A percentile compares a stretch with the other conserved stretches of the same genome.
phyloP scores from a whole-genome alignment of 2,888 invertebrate genomes.

The Plagiodera versicolora region DNA sequence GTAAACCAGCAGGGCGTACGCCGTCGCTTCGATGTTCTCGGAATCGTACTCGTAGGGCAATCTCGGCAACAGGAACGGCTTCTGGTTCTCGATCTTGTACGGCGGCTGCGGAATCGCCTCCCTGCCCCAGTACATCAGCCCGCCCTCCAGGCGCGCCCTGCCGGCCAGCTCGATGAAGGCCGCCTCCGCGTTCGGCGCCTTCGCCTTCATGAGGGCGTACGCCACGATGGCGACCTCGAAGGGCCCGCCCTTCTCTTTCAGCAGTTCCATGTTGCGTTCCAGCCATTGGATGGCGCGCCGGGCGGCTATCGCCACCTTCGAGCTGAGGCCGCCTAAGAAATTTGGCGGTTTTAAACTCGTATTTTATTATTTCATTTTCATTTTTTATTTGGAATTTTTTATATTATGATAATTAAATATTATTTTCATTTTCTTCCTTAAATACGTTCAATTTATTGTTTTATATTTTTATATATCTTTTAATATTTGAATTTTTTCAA shows the following conservation, averaged over 20 bases:
- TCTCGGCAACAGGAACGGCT: constrained; percentile 85
- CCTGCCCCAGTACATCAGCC: constrained; percentile 84
- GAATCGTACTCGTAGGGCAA: constrained; percentile 87
- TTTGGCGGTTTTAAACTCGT: too few species aligned
- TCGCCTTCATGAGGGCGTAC: constrained; percentile 80
- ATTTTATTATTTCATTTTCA: too few species aligned
- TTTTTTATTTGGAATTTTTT: too few species aligned
- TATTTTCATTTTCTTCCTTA: too few species aligned
- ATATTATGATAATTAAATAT: too few species aligned
- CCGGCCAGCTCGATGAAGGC: constrained; percentile 73
- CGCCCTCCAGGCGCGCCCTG: constrained; percentile 62
- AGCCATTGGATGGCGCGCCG: constrained; percentile 77
- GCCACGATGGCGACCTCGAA: constrained; percentile 88
- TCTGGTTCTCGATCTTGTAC: constrained; percentile 86
- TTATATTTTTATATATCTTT: too few species aligned
- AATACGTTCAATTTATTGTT: too few species aligned
- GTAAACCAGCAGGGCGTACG: constrained; percentile 87
- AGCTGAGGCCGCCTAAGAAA: constrained; percentile 65
- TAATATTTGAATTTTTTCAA: too few species aligned
- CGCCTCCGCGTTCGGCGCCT: constrained; percentile 83
- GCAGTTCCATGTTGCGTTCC: constrained; percentile 76
- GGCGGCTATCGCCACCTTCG: constrained; percentile 75
- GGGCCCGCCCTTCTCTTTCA: constrained; percentile 71
- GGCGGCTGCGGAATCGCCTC: constrained; percentile 79
- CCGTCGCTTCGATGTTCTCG: constrained; percentile 89